Evolutionary conservation across 2,797 vertebrate genomes (phyloP).

Genomic region (Melanotaenia boesemani): DNA sequence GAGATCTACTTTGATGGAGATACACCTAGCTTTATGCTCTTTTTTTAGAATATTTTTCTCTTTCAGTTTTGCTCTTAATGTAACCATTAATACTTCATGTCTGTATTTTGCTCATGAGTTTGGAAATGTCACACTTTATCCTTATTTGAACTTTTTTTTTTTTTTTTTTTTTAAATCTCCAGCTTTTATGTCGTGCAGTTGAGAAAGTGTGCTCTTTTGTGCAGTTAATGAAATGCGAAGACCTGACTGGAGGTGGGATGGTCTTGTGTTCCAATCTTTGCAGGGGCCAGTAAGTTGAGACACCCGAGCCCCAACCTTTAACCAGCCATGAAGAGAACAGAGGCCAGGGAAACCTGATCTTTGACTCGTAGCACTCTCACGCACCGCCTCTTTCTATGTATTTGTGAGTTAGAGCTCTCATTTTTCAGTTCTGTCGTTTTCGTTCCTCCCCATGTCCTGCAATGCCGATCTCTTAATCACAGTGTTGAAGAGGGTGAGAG

Average conservation of each 20-base stretch:
- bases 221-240: slow-evolving; percentile 57
- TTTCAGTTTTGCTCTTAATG: slow-evolving; percentile 22
- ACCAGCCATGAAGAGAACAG: slow-evolving; percentile 78
- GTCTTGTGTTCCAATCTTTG: slow-evolving; percentile 62
- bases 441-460: slow-evolving; percentile 74
- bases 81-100: slow-evolving; percentile 43
- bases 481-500: slow-evolving; percentile 62
- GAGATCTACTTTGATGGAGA: slow-evolving; percentile 57
- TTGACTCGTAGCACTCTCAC: slow-evolving; percentile 79
- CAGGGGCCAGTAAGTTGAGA: slow-evolving; percentile 78
- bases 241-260: slow-evolving; percentile 46
- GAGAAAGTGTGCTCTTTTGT: slow-evolving; percentile 18
- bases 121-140: slow-evolving; percentile 8
- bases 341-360: slow-evolving; percentile 78
- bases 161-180: slow-evolving; percentile 13
- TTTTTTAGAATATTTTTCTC: slow-evolving; percentile 29
- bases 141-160: slow-evolving; percentile 18
- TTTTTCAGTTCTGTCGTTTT: slow-evolving; percentile 74
- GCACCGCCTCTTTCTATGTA: slow-evolving; percentile 61
- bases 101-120: slow-evolving; percentile 20
- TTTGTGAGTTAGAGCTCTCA: slow-evolving; percentile 69
- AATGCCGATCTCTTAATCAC: slow-evolving; percentile 82
- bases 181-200: slow-evolving; percentile 10
- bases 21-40: slow-evolving; percentile 65
- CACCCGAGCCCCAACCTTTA: slow-evolving; percentile 66